A percentile compares a stretch with the other conserved stretches of the same genome.
Conservation (phyloP, 1,140 invertebrate genomes). For the Drosophila kepulauana region DNA sequence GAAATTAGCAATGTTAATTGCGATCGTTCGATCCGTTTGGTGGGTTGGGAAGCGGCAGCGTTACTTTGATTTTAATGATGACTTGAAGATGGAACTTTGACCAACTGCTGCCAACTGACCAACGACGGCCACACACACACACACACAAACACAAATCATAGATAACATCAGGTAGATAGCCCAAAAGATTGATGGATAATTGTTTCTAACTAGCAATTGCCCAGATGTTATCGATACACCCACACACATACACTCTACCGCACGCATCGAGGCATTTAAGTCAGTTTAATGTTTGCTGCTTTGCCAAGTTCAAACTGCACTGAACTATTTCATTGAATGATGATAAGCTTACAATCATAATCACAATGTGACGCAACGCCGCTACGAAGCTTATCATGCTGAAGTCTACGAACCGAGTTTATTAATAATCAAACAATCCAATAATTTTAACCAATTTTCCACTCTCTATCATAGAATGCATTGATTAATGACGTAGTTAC, state of each 20-base stretch:
- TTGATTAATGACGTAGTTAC: constrained; percentile 15
- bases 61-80: constrained; percentile 41
- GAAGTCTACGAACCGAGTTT: not conserved
- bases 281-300: not conserved
- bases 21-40: constrained; percentile 3
- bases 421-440: not conserved
- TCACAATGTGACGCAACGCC: constrained; percentile 16
- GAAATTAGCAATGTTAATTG: constrained; percentile 31
- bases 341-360: constrained; percentile 5
- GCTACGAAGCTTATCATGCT: not conserved
- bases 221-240: constrained; percentile 6
- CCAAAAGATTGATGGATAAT: constrained; percentile 45
- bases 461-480: not conserved
- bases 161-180: constrained; percentile 47
- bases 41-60: constrained; percentile 8
- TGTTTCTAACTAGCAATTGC: constrained; percentile 18
- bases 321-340: constrained; percentile 9
- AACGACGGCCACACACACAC: constrained; percentile 32
- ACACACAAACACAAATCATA: not conserved
- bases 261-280: not conserved
- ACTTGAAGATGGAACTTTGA: constrained; percentile 23
- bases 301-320: not conserved
- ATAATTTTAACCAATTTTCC: constrained; percentile 1
- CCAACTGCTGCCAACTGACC: constrained; percentile 14
- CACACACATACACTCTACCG: too few relatives aligned